phyloP scores from a whole-genome alignment of 2,888 invertebrate species.

The Panzeria rudis region DNA sequence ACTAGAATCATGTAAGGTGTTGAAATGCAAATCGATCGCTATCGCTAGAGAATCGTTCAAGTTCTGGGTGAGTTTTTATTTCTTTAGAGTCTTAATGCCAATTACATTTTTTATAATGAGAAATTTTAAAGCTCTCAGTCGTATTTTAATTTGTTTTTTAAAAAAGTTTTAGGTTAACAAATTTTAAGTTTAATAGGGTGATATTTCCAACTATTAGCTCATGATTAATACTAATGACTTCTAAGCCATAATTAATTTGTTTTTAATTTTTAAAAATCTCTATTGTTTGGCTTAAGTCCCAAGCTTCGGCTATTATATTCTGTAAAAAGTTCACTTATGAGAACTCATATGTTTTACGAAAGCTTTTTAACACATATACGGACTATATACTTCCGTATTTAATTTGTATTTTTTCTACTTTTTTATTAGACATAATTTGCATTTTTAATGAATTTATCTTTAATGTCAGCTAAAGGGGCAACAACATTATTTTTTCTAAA shows the following conservation, averaged over 20 bases:
- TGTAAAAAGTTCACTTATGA: neutral
- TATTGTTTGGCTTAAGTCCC: neutral
- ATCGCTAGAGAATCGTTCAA: no score
- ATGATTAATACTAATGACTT: neutral
- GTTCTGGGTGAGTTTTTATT: no score
- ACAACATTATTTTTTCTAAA: neutral
- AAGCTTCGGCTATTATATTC: neutral
- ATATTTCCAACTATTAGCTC: neutral
- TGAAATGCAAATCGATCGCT: no score
- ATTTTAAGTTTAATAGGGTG: no score
- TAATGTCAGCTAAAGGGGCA: constrained; percentile 41
- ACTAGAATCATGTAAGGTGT: no score
- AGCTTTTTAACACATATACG: neutral
- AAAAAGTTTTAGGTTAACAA: no score
- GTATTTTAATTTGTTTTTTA: no score
- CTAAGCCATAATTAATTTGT: neutral
- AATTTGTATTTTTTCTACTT: neutral
- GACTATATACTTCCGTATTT: constrained; percentile 41
- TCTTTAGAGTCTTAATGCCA: no score
- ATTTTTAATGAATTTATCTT: constrained; percentile 66
- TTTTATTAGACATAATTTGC: constrained; percentile 61
- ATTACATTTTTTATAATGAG: no score
- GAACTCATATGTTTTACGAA: neutral
- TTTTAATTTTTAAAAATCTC: neutral
- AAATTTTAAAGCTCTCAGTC: no score